Base-by-base conservation (phyloP, 2,888 invertebrate genomes). In the Choreutis nemorana region DNA sequence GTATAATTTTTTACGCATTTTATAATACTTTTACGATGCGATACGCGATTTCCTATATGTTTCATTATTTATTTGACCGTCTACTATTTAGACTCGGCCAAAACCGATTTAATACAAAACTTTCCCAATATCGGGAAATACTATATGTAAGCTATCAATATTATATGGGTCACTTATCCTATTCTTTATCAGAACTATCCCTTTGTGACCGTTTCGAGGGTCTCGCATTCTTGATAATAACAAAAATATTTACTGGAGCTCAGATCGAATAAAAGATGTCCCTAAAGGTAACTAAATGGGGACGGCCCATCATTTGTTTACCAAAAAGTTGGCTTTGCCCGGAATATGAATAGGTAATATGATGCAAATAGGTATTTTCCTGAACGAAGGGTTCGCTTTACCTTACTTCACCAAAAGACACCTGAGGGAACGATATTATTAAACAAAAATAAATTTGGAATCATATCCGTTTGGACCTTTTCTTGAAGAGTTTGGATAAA, bases 171-270 rank as follows among this genome's bases (percentile, higher is more conserved):
- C 48, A 56, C 56, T 56, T 56, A 47, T 50, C 55, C 56, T 59
- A 57, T 64, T 54, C 53, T 51, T 54, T 47, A 58, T 54, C 50
- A 46, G 45, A 44, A 49, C 44, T 45, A 51, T 45, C 55, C 50
- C 51, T 54, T 51, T 52, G 51, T 38, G 30, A 33, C 39, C 39
- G 39, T 40, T 45, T 41, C 42, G 31, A 40, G 53, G 54, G 52
- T 56, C 52, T 51, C 58, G 53, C 52, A 64, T 50, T n/a, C n/a
- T n/a, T n/a, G 50, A 54, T 58, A 67, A 68, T 70, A 72, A 71
- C 71, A 75, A 72, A 77, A 73, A 77, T 77, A 70, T 77, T 77
- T 77, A 66, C 73, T 60, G 51, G 58, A 68, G 55, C 66, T 60
- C 63, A 48, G 61, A 58, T 53, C 60, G 64, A 71, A 73, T 72